Conservation (phyloP, 2,797 vertebrate species). For the Silurus aristotelis region DNA sequence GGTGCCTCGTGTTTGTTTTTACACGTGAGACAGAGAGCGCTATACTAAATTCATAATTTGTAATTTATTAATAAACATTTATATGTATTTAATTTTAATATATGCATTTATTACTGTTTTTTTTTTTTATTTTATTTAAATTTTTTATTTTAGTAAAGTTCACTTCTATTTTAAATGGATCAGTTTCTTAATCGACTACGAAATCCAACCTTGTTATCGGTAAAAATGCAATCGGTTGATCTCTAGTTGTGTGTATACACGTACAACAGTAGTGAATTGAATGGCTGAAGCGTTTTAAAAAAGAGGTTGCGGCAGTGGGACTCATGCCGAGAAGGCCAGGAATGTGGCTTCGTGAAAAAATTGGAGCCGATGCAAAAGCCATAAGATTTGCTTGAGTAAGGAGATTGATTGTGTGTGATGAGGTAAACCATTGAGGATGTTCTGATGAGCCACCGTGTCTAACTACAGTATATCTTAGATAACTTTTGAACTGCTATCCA, state of each 20-base stretch:
- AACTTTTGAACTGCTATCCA: background rate
- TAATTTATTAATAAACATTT: no score
- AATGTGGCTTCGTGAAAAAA: background rate
- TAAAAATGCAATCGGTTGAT: no score
- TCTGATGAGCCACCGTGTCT: background rate
- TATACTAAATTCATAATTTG: no score
- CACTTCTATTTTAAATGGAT: no score
- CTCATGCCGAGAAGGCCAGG: background rate
- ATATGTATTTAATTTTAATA: no score
- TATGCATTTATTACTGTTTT: no score
- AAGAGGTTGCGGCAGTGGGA: background rate
- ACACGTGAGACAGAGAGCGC: no score
- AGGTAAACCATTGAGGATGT: background rate
- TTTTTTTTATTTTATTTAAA: fast-evolving
- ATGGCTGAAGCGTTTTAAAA: background rate
- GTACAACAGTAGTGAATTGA: background rate
- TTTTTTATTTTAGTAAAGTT: no score
- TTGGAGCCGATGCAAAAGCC: background rate
- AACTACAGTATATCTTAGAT: background rate
- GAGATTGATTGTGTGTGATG: background rate
- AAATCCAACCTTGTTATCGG: no score
- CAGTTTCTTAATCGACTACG: no score
- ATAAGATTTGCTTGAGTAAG: background rate
- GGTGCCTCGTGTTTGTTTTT: no score
- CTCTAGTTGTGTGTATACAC: no score